Evolutionary conservation across 1,140 invertebrate species (phyloP), one percentile per base, ranked within the genome.

Genomic region (Pseudoatta argentina): DNA sequence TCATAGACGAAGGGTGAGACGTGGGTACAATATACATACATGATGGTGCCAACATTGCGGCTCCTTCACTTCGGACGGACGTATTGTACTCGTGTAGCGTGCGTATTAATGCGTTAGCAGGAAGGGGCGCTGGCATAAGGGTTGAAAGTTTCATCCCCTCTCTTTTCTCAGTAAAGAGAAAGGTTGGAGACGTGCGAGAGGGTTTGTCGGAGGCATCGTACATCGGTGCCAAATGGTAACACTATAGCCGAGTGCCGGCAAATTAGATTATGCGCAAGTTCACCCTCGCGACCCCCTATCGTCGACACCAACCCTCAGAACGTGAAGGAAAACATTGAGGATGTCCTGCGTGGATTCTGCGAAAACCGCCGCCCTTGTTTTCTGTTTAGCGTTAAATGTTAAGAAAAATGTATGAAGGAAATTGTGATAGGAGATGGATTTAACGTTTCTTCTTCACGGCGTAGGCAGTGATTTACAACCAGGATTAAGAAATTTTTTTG

Each of bases 251-350:
- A 93, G 92, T 93, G 93, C 91, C 86, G 86, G 88, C 85, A 93
- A 93, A 93, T 93, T 94, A 92, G 92, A 94, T 94, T 94, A 93
- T 89, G 87, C 89, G 87, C 85, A 18, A 89, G 86, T 85, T 92
- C 91, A 81, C 86, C 91, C 86, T 91, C 76, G 73, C 48, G 44
- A 85, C 67, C 86, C 90, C 86, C 89, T 91, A 90, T 89, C 73
- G 86, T 44, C 81, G 82, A 83, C 82, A 39, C 67, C 73, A 61
- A 77, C 76, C 82, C 51, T 76, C 48, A 27, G 64, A 72, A 44
- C 39, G 39, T 51, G 72, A 90, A 92, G 71, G 72, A 90, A 90
- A 92, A 87, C 87, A 88, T 89, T 88, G 89, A 83, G 83, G 34
- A 27, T 55, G 16, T 48, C 59, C 76, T 67, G 57, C 1, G 57